These are phyloP conservation scores for Esox masquinongy DNA, from an alignment of 2,797 vertebrate species.

Conservation along the genomic window DNA sequence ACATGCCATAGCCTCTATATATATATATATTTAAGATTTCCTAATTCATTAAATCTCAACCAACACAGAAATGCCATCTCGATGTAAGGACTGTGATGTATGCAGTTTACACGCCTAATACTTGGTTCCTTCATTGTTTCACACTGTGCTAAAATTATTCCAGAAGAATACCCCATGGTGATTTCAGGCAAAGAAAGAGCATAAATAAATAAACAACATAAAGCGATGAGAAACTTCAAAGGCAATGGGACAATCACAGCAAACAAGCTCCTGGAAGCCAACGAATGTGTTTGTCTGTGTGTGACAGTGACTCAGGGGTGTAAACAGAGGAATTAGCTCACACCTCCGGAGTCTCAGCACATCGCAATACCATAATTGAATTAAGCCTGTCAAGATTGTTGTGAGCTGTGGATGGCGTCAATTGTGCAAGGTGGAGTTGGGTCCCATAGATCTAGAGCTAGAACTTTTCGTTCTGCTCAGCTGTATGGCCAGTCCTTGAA, in stretches of 20 bases:
- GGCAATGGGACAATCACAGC: constrained; percentile 69
- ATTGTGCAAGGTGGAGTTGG: constrained; percentile 10
- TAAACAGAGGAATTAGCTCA: constrained; percentile 77
- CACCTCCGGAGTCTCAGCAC: constrained; percentile 72
- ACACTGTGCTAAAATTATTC: constrained; percentile 73
- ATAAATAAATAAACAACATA: constrained; percentile 78
- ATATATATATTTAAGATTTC: constrained; percentile 29
- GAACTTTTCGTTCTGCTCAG: constrained; percentile 20
- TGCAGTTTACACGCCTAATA: constrained; percentile 59
- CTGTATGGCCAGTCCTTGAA: not conserved
- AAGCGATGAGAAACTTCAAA: constrained; percentile 78
- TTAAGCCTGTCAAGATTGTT: constrained; percentile 64
- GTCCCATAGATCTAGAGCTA: not conserved
- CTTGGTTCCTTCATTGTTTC: constrained; percentile 62
- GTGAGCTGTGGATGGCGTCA: constrained; percentile 43
- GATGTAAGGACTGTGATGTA: constrained; percentile 43
- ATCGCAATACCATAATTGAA: constrained; percentile 72
- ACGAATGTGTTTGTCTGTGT: constrained; percentile 68
- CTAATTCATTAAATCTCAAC: constrained; percentile 15
- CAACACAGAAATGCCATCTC: constrained; percentile 11
- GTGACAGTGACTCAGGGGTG: constrained; percentile 76
- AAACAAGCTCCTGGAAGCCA: constrained; percentile 73
- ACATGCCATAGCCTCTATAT: constrained; percentile 55
- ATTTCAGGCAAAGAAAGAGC: constrained; percentile 64
- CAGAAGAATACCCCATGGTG: constrained; percentile 68